Evolutionary conservation across 2,797 vertebrate species (phyloP).

Genomic region (Spatula versicolor): DNA sequence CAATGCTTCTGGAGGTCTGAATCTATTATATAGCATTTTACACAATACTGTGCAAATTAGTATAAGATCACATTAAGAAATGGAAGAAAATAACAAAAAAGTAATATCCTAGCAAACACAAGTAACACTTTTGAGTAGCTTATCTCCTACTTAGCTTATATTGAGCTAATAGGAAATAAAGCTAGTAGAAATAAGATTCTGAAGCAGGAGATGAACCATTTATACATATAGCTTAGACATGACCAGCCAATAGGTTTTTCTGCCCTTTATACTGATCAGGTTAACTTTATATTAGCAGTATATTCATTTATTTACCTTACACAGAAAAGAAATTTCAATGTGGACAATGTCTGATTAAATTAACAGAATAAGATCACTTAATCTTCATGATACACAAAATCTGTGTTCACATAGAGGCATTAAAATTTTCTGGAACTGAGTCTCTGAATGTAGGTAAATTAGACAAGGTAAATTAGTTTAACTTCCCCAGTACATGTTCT

Average conservation of each 20-base stretch:
- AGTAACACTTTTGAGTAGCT: not conserved
- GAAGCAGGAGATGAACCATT: not conserved
- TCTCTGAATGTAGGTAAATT: not conserved
- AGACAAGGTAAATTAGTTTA: not conserved
- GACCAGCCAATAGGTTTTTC: not conserved
- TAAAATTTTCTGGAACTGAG: not conserved
- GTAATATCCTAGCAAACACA: not conserved
- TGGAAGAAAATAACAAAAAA: not conserved
- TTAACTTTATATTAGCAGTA: not conserved
- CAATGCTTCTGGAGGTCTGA: not conserved
- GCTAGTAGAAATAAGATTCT: not conserved
- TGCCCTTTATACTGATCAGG: not conserved
- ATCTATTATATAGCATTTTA: not conserved
- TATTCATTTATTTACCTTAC: not conserved
- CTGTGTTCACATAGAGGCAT: not conserved
- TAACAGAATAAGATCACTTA: not conserved
- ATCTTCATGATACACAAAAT: not conserved
- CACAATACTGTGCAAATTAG: not conserved
- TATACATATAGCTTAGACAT: not conserved
- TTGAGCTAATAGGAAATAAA: not conserved
- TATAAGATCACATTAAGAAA: not conserved
- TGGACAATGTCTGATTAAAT: not conserved
- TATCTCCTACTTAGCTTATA: not conserved
- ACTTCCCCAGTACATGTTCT: not conserved
- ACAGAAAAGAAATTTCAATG: not conserved